Base-by-base conservation (phyloP, 64 coral and sea anemone genomes). In the Acropora tenuis region DNA sequence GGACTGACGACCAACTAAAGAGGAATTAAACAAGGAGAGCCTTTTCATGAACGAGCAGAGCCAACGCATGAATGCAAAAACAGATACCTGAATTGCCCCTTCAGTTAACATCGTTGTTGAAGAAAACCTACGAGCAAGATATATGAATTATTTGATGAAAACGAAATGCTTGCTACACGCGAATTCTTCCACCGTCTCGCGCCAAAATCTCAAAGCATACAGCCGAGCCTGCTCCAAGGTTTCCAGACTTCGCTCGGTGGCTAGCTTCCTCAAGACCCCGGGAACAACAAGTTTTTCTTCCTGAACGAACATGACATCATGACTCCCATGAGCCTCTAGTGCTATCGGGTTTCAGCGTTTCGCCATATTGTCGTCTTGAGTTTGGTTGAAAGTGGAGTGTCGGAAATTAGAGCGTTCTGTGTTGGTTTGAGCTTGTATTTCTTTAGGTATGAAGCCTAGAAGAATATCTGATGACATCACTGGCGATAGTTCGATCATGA, bases 401-500 rank as follows among this genome's bases (percentile, higher is more conserved):
- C 43, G 80, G 12, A 5, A 45, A 68, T 76, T 68, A 43, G 58
- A 43, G 80, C 2, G 44, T 67, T 67, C 8, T 2, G 41, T 60
- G 80, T 60, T 43, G 43, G 48, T 85, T 50, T 71, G 6, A 49
- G 82, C 63, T 85, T 85, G 6, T 30, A 12, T 42, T 71, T 20
- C 43, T 16, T 45, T 6, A 85, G 86, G 55, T 43, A 97, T 97
- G 95, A 97, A 93, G 88, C 92, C 84, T 40, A 94, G 95, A 45
- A 97, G 92, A 59, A 77, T 74, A 81, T 91, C 92, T 83, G 59
- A 83, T 55, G 84, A 97, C 84, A 11, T 80, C 78, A 69, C 93
- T 48, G 92, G 87, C 45, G 84, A 97, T 47, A 86, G 83, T 77
- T 87, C 87, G 5, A 55, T 97, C 6, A 97, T 97, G 95, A 97